Percentiles rank a stretch among this genome's conserved stretches.
These are phyloP conservation scores for Calonectris borealis DNA, from an alignment of 2,113 vertebrate genomes.

Conservation along the genomic window DNA sequence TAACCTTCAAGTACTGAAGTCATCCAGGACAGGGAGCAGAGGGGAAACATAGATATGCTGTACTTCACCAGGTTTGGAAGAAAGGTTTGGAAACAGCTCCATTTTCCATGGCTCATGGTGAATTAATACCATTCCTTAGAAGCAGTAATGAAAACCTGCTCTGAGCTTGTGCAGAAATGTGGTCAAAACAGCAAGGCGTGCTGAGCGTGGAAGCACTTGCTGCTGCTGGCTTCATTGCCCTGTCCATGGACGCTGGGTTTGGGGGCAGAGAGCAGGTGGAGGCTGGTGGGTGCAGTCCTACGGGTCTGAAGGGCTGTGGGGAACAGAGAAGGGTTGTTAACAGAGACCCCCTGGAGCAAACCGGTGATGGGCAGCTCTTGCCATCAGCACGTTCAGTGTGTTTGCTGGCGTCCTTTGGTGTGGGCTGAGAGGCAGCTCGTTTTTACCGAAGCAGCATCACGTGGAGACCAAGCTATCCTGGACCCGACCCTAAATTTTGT, in stretches of 20 bases:
- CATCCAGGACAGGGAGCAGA: background rate
- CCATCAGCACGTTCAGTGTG: background rate
- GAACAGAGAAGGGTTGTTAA: background rate
- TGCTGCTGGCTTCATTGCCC: background rate
- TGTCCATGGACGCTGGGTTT: fast-evolving
- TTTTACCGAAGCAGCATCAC: background rate
- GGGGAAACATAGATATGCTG: background rate
- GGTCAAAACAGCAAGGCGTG: background rate
- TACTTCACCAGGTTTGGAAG: background rate
- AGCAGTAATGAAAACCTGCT: background rate
- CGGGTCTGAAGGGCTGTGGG: background rate
- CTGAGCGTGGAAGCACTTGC: fast-evolving
- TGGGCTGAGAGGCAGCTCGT: background rate
- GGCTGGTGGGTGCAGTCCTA: too few species aligned
- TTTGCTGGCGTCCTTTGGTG: background rate
- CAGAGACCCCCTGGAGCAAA: background rate
- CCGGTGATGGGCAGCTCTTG: background rate
- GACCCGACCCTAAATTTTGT: background rate
- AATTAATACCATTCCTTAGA: background rate
- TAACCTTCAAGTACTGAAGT: background rate
- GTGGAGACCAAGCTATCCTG: background rate
- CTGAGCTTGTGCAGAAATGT: background rate
- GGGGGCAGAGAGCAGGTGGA: background rate
- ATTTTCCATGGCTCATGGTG: background rate
- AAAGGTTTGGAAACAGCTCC: background rate